Evolutionary conservation across 1,140 invertebrate species (phyloP).

Genomic region (Temnothorax curvispinosus): DNA sequence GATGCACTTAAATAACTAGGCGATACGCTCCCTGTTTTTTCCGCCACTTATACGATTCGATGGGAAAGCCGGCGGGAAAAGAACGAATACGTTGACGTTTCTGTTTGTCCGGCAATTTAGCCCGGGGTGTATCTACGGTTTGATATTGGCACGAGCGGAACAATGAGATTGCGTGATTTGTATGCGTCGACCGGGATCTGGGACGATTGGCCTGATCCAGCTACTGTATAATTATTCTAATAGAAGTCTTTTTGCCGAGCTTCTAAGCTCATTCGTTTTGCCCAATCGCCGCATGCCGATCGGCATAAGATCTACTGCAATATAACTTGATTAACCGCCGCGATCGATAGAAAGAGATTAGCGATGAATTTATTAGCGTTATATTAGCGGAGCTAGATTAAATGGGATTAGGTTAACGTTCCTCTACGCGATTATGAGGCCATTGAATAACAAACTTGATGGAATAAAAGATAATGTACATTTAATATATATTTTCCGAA

Average conservation of each 20-base stretch:
- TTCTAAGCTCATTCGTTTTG: neutral
- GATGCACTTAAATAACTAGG: neutral
- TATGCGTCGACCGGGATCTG: conserved; percentile 12
- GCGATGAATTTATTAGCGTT: conserved; percentile 42
- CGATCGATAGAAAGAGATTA: conserved; percentile 17
- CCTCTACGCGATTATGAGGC: neutral
- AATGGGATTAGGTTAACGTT: conserved; percentile 3
- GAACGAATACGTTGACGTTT: conserved; percentile 20
- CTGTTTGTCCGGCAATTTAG: conserved; percentile 64
- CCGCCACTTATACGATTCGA: neutral
- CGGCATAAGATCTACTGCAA: neutral
- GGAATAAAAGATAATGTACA: neutral
- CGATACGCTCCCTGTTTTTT: conserved; percentile 24
- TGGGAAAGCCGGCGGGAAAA: conserved; percentile 47
- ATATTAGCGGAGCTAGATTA: neutral
- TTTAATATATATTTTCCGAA: neutral
- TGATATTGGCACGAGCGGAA: conserved; percentile 40
- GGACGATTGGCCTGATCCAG: conserved; percentile 10
- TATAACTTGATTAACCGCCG: conserved; percentile 44
- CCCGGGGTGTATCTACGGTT: conserved; percentile 12
- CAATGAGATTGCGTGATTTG: conserved; percentile 52
- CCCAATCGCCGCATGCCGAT: conserved; percentile 7
- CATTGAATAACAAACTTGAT: neutral
- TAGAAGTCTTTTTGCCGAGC: neutral
- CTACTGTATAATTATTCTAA: conserved; percentile 47